These are phyloP conservation scores for Fringilla coelebs DNA, from an alignment of 2,797 vertebrate genomes.

Conservation along the genomic window DNA sequence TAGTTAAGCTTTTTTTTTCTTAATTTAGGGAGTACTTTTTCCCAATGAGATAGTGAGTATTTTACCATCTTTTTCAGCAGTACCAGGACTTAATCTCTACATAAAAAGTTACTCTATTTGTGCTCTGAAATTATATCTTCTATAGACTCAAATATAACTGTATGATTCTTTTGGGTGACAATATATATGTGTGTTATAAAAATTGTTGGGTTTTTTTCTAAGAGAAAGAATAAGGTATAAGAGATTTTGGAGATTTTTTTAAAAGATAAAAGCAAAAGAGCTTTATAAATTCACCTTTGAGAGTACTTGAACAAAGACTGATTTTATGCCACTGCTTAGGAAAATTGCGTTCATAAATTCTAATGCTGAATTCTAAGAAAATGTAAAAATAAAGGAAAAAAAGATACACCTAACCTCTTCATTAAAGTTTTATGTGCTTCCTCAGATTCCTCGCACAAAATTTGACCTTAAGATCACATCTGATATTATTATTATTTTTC, in stretches of 20 bases:
- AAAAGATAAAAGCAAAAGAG: background rate
- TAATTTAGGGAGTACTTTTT: background rate
- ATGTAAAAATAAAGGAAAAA: background rate
- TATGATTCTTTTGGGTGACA: background rate
- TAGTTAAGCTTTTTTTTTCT: background rate
- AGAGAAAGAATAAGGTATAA: background rate
- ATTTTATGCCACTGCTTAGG: background rate
- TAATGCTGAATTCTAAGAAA: background rate
- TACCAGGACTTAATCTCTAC: background rate
- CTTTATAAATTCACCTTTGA: background rate
- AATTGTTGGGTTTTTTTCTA: background rate
- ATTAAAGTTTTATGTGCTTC: background rate
- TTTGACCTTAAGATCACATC: background rate
- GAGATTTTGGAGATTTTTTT: background rate
- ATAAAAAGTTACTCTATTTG: background rate
- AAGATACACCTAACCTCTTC: fast-evolving
- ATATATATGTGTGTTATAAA: background rate
- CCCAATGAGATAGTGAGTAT: background rate
- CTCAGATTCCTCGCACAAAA: background rate
- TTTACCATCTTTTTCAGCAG: background rate
- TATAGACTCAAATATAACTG: background rate
- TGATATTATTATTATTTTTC: background rate
- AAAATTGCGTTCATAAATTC: background rate
- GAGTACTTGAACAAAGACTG: background rate
- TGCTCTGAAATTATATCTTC: background rate